Evolutionary conservation across 2,797 vertebrate genomes (phyloP), one percentile per base, ranked within the genome.

Genomic region (Platalea minor): DNA sequence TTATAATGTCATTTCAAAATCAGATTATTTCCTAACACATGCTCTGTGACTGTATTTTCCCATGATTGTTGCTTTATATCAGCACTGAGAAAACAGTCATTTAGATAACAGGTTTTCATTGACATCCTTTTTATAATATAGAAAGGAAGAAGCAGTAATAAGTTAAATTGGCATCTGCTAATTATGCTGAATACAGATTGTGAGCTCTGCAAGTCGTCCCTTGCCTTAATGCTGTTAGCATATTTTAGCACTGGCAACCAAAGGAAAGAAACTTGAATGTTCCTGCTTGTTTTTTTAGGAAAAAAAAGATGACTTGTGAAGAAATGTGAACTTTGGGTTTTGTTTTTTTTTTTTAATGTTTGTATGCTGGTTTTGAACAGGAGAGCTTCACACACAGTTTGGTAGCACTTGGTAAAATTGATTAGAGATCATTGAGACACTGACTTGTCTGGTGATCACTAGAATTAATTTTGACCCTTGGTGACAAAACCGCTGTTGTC

Each of bases 101-200:
- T 97, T 92, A 93, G 91, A 90, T 96, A 97, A 86, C 92, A 95
- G 76, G 76, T 93, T 97, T 96, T 89, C 94, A 93, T 53, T 92
- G 61, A 93, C 89, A 96, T 79, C 76, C 73, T 84, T 81, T 97
- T 86, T 91, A 88, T 76, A 90, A 91, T 95, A 94, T 88, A 92
- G 94, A 91, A 97, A 84, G 85, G 79, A 94, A 96, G 93, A 93
- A 94, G 85, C 95, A 95, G 94, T 97, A 97, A 97, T 97, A 96
- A 97, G 95, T 96, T 95, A 95, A 96, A 96, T 96, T 97, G 97
- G 96, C 96, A 96, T 96, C 97, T 97, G 97, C 95, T 97, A 97
- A 97, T 97, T 97, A 97, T 97, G 89, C 96, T 91, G 96, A 96
- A 96, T 97, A 95, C 95, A 97, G 95, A 97, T 96, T 97, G 95